Evolutionary conservation across 2,888 invertebrate genomes (phyloP).

Genomic region (Brachyopa scutellaris): DNA sequence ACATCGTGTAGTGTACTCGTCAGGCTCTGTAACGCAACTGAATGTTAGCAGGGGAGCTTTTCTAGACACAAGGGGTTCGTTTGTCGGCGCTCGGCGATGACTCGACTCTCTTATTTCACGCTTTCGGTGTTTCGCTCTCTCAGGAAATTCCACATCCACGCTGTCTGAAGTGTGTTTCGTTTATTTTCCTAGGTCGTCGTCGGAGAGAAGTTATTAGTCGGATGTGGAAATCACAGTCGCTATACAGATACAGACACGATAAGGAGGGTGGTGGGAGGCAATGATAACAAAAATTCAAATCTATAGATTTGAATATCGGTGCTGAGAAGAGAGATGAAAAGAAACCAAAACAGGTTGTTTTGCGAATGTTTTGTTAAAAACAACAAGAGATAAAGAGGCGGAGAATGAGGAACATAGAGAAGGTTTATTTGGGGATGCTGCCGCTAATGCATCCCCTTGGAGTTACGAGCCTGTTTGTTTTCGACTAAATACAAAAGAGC

Average conservation of each 20-base stretch:
- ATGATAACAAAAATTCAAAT: no score
- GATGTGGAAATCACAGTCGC: slow-evolving; percentile 29
- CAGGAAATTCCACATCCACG: slow-evolving; percentile 26
- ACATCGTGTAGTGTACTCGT: slow-evolving; percentile 14
- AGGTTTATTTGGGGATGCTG: no score
- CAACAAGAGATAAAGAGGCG: no score
- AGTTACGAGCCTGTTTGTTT: no score
- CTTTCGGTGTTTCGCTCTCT: slow-evolving; percentile 3
- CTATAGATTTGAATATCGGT: not conserved
- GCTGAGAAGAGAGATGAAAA: not conserved
- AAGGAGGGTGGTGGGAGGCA: slow-evolving; percentile 9
- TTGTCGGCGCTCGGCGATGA: not conserved
- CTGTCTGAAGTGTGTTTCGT: slow-evolving; percentile 45
- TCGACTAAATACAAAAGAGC: no score
- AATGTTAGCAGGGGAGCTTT: slow-evolving; percentile 55
- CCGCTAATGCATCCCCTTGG: not conserved
- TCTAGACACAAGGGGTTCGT: slow-evolving; percentile 35
- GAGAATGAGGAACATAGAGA: no score
- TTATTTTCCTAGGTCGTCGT: slow-evolving; percentile 64
- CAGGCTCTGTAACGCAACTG: slow-evolving; percentile 58
- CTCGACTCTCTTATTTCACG: slow-evolving; percentile 23
- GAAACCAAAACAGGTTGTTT: not conserved
- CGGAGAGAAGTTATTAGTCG: slow-evolving; percentile 11
- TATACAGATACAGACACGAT: no score
- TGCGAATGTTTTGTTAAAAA: not conserved